Conservation (phyloP, 1,140 invertebrate species). For the Gryon sp. region DNA sequence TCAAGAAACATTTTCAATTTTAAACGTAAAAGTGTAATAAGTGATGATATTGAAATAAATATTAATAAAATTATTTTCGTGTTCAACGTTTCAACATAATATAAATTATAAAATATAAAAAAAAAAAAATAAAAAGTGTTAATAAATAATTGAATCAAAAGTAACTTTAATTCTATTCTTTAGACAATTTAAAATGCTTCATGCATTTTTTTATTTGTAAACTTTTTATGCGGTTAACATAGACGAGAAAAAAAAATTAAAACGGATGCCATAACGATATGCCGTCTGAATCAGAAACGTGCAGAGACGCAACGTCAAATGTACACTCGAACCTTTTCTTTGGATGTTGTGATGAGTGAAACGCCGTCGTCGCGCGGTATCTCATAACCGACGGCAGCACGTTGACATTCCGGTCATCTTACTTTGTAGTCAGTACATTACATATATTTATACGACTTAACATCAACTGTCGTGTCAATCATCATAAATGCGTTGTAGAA, state of each 20-base stretch:
- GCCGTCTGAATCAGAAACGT: constrained; percentile 27
- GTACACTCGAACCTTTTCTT: constrained; percentile 39
- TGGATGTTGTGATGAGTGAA: constrained; percentile 58
- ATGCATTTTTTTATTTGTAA: too few relatives aligned
- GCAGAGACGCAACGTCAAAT: constrained; percentile 44
- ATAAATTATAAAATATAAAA: background rate
- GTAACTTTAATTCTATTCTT: background rate
- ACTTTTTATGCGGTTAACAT: too few relatives aligned
- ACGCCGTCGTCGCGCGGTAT: constrained; percentile 50
- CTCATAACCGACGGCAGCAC: constrained; percentile 50
- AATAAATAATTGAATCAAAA: background rate
- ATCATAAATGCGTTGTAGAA: constrained; percentile 39
- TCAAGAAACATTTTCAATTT: too few relatives aligned
- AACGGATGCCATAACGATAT: constrained; percentile 42
- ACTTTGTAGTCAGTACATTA: constrained; percentile 62
- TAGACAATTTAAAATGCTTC: too few relatives aligned
- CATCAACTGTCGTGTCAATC: constrained; percentile 61
- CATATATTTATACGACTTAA: constrained; percentile 56
- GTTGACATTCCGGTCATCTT: constrained; percentile 61
- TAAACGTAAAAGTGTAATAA: too few relatives aligned
- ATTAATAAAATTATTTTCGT: background rate
- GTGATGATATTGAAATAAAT: too few relatives aligned
- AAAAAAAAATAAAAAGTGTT: background rate
- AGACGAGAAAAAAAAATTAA: constrained; percentile 12
- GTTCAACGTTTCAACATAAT: background rate